Evolutionary conservation across 2,797 vertebrate genomes (phyloP), one percentile per base, ranked within the genome.

Genomic region (Cossypha dichroa): DNA sequence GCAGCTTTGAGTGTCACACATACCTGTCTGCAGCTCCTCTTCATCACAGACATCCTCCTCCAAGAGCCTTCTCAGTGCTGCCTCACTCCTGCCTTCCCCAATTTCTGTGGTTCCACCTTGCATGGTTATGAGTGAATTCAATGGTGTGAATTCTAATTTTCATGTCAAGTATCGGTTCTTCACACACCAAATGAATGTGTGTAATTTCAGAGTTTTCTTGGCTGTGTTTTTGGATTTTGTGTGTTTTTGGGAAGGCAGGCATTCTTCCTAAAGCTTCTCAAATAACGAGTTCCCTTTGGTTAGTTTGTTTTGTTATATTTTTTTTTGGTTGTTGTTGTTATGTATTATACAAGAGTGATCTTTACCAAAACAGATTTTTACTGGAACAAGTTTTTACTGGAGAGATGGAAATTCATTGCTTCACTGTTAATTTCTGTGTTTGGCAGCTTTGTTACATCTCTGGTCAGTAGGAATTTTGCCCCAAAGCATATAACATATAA

Each of bases 311-410:
- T 54, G 17, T 51, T 52, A 1, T 38, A 11, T 62, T 11, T 29
- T 51, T 60, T 90, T 74, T 34, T 16, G 40, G 67, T 90, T 92
- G 14, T 40, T 40, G 15, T 51, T 34, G 52, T 68, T 73, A 3
- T 1, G 3, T 20, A 26, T 49, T 67, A 31, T 13, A 26, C 21
- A 11, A 25, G 19, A 8, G 46, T 85, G 78, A 40, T 77, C 63
- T 33, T 90, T 95, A 66, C 23, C 34, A 60, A 63, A 83, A 31
- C 34, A 76, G 49, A 55, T 31, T 84, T 81, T 96, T 86, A 51
- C 36, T 31, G 29, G 58, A 56, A 46, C 43, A 77, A 58, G 58
- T 28, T 88, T 86, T 96, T 92, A 60, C 40, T 36, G 25, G 55
- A 62, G 77, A 70, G 45, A 25, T 38, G 88, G 64, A 90, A 94